A percentile compares a stretch with the other conserved stretches of the same genome.
These are phyloP conservation scores for Epistrophe eligans DNA, from an alignment of 2,888 invertebrate genomes.

Conservation along the genomic window DNA sequence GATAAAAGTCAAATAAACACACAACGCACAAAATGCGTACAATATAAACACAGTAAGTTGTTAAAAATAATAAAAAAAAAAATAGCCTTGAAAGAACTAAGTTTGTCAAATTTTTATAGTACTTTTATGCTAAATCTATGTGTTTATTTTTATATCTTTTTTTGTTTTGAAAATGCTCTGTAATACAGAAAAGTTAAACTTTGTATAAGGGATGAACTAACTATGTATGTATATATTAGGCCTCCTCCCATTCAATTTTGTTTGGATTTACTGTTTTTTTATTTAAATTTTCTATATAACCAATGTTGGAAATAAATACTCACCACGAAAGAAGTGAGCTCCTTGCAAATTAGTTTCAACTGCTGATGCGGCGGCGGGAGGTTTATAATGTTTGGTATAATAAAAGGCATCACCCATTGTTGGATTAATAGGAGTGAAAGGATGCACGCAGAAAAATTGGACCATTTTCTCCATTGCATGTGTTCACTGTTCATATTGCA, in stretches of 20 bases:
- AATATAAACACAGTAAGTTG: background rate
- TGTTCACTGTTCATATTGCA: background rate
- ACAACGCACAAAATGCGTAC: constrained; percentile 43
- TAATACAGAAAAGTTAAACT: constrained; percentile 24
- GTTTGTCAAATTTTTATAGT: constrained; percentile 71
- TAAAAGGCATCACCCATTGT: background rate
- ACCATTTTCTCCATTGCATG: background rate
- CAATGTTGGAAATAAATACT: constrained; percentile 40
- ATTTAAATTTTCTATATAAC: constrained; percentile 65
- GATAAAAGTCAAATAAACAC: constrained; percentile 67
- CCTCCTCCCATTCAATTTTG: constrained; percentile 18
- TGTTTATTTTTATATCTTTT: constrained; percentile 42
- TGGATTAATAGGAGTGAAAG: background rate
- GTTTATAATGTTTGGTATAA: constrained; percentile 39
- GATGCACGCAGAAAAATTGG: background rate
- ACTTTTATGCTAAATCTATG: constrained; percentile 71
- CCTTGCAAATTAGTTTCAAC: constrained; percentile 54
- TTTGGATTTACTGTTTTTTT: constrained; percentile 68
- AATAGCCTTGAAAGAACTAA: constrained; percentile 42
- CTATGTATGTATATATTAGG: too few species aligned
- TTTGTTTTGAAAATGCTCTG: background rate
- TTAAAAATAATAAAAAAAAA: constrained; percentile 6
- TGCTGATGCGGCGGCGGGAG: background rate
- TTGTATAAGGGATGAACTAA: constrained; percentile 37
- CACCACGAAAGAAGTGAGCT: constrained; percentile 44